Evolutionary conservation across 2,888 invertebrate genomes (phyloP), one percentile per base, ranked within the genome.

Genomic region (Ornithoptera alexandrae): DNA sequence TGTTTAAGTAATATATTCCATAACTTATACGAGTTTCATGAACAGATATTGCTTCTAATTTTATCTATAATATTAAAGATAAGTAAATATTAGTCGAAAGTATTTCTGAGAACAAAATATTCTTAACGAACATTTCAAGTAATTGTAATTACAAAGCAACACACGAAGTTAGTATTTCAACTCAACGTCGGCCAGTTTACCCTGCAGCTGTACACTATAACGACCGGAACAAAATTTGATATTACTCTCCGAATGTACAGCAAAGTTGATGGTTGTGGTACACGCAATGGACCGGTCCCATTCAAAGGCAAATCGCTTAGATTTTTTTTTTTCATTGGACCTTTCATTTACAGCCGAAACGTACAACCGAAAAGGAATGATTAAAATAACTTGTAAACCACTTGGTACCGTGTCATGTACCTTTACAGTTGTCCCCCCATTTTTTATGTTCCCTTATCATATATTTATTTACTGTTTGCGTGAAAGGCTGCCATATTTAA

Each of bases 341-440:
- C 66, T 56, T 59, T 15, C 22, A 64, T 24, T 39, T 50, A 56
- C 15, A 20, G 62, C 22, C 56, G 62, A 46, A 22, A 30, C 36
- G 63, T 39, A 66, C 68, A 56, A 22, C 30, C 60, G 39, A 39
- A 53, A 50, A 59, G 12, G 62, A 57, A 69, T 63, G 63, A 67
- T 70, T 67, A 67, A 70, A 70, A 15, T 70, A 70, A 70, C 59
- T 59, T 58, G 62, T 46, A 66, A 50, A 62, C 53, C 53, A n/a
- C 50, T n/a, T 65, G 39, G 56, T 56, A 62, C 69, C 66, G 39
- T 59, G 39, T 66, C 70, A 70, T 66, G 66, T 66, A 70, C 42
- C 20, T 50, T 30, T 22, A 46, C 42, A 46, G 66, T 39, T 62
- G 59, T 58, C 66, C 58, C 66, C 65, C n/a, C 30, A 66, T 42